Evolutionary conservation across 1,140 invertebrate genomes (phyloP), one percentile per base, ranked within the genome.

Genomic region (Spodoptera litura): DNA sequence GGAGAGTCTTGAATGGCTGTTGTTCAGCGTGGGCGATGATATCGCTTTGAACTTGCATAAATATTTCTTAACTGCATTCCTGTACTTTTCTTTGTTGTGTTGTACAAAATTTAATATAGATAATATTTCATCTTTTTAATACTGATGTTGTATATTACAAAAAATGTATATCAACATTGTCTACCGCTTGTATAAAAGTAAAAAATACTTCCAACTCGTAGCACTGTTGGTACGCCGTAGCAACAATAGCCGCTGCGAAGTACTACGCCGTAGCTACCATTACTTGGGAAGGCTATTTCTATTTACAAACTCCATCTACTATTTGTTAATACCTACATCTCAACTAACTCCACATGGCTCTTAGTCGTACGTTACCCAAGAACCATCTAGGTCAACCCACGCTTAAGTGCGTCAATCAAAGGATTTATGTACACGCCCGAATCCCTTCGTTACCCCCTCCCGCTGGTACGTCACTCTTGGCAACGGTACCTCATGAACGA

Each of bases 321-420:
- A 15, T 55, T n/a, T 55, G 12, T 55, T 55, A 13, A 13, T 55
- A 55, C 52, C 52, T 55, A 55, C 52, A 55, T 55, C 52, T 55
- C 15, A 6, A 38, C 31, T 38, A 13, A 66, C 44, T 51, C 9
- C 15, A n/a, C 35, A 66, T 66, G 20, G 38, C 44, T 61, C 38
- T 44, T 44, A 44, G 38, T 44, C 20, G 44, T 72, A 44, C 35
- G 66, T 56, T 44, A 44, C 35, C 13, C 13, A 53, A 20, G 51
- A 49, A 10, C 15, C 38, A 74, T 74, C 31, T 74, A 52, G 72
- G 72, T 74, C 72, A 74, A 74, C 58, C 72, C 72, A 74, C 35
- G 72, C 72, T 74, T 74, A 74, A 44, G 56, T 74, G 20, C 72
- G 72, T 74, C 72, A 74, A 74, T 74, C 72, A 74, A 74, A 62